These are phyloP conservation scores for Microplitis mediator DNA, from an alignment of 1,140 invertebrate genomes.

Conservation along the genomic window DNA sequence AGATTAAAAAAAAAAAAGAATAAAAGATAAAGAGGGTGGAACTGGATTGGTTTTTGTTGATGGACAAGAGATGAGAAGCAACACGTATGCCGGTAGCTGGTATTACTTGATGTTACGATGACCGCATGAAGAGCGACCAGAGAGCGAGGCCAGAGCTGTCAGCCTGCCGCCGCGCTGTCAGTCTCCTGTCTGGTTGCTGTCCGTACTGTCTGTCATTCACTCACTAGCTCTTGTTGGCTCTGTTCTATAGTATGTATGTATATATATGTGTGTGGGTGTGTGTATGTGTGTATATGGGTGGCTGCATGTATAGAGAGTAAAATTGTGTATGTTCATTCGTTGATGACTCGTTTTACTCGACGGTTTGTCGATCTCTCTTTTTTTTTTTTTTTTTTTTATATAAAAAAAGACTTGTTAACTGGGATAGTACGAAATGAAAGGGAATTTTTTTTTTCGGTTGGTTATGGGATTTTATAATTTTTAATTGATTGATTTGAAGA, in stretches of 20 bases:
- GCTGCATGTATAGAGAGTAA: too few species aligned
- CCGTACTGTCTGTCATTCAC: conserved; percentile 47
- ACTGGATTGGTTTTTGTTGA: conserved; percentile 50
- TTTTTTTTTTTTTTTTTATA: too few species aligned
- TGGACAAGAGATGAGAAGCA: conserved; percentile 51
- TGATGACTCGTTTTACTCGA: too few species aligned
- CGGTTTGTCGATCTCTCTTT: too few species aligned
- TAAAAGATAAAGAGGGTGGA: conserved; percentile 32
- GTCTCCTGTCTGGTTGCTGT: conserved; percentile 59
- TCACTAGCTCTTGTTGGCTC: conserved; percentile 41
- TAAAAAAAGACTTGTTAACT: too few species aligned
- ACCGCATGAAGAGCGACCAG: conserved; percentile 20
- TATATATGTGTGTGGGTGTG: too few species aligned
- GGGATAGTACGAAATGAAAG: too few species aligned
- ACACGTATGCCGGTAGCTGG: conserved; percentile 50
- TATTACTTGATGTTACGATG: conserved; percentile 15
- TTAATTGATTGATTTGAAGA: too few species aligned
- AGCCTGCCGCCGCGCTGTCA: conserved; percentile 54
- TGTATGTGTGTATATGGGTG: too few species aligned
- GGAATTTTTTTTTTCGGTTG: too few species aligned
- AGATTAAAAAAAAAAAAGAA: not conserved
- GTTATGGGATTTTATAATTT: too few species aligned
- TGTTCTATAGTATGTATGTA: conserved; percentile 8
- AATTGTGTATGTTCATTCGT: too few species aligned
- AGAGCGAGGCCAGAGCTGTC: conserved; percentile 46